Evolutionary conservation across 1,140 invertebrate genomes (phyloP).

Genomic region (Dermatophagoides farinae): DNA sequence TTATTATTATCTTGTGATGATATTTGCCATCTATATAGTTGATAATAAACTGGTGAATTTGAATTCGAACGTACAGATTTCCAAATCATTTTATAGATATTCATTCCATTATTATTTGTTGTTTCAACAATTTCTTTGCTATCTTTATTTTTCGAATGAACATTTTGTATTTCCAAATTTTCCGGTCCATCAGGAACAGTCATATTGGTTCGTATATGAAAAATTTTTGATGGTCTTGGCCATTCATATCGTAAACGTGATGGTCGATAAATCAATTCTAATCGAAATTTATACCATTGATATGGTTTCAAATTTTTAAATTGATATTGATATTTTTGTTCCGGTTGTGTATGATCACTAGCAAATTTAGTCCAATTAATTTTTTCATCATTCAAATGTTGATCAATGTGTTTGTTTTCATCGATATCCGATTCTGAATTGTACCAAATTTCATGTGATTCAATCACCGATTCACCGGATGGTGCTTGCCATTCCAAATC

Average conservation of each 20-base stretch:
- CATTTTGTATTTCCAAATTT: conserved; percentile 32
- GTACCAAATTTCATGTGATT: background rate
- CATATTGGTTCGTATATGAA: conserved; percentile 53
- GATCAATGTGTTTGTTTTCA: background rate
- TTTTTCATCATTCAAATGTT: background rate
- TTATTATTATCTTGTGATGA: background rate
- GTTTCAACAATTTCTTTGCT: no score
- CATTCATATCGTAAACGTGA: conserved; percentile 39
- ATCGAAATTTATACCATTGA: conserved; percentile 46
- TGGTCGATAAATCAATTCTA: conserved; percentile 40
- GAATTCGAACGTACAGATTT: conserved; percentile 38
- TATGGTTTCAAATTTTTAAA: conserved; percentile 38
- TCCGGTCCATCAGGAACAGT: conserved; percentile 31
- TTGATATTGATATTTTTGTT: conserved; percentile 16
- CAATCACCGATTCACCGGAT: background rate
- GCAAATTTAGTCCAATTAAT: background rate
- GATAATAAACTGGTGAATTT: background rate
- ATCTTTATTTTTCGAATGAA: background rate
- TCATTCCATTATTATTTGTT: conserved; percentile 25
- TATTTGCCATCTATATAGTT: background rate
- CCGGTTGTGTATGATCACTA: conserved; percentile 10
- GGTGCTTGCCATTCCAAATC: background rate
- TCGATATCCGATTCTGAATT: background rate
- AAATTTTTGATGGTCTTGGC: conserved; percentile 37
- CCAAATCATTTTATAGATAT: conserved; percentile 51